These are phyloP conservation scores for Spheniscus mendiculus DNA, from an alignment of 2,113 vertebrate genomes.

Conservation along the genomic window DNA sequence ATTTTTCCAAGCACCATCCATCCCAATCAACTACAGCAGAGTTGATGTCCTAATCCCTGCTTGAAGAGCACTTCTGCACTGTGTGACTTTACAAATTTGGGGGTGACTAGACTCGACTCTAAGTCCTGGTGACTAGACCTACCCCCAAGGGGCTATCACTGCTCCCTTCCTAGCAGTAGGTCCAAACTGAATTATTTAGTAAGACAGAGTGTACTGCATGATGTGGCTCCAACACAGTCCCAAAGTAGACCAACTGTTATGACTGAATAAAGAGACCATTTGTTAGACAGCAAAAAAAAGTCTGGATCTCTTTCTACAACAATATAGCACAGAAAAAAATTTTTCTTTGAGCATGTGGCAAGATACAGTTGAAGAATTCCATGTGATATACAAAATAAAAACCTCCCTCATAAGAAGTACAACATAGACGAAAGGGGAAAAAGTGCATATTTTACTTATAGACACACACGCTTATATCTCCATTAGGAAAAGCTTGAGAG, in stretches of 20 bases:
- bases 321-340: not conserved
- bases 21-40: not conserved
- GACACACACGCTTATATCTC: not conserved
- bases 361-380: not conserved
- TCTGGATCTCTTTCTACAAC: not conserved
- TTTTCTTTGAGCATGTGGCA: not conserved
- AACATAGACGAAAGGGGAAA: not conserved
- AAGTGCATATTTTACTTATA: not conserved
- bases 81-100: not conserved
- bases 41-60: not conserved
- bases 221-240: not conserved
- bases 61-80: not conserved
- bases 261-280: not conserved
- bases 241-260: not conserved
- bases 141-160: not conserved
- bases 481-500: not conserved
- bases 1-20: not conserved
- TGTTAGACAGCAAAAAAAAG: not conserved
- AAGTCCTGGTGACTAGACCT: not conserved
- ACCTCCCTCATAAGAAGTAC: not conserved
- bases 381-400: not conserved
- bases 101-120: not conserved
- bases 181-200: not conserved
- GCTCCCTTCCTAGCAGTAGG: not conserved
- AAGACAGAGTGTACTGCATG: not conserved